A percentile compares a stretch with the other conserved stretches of the same genome.
Conservation (phyloP, 2,797 vertebrate genomes). For the Cephalopachus bancanus region DNA sequence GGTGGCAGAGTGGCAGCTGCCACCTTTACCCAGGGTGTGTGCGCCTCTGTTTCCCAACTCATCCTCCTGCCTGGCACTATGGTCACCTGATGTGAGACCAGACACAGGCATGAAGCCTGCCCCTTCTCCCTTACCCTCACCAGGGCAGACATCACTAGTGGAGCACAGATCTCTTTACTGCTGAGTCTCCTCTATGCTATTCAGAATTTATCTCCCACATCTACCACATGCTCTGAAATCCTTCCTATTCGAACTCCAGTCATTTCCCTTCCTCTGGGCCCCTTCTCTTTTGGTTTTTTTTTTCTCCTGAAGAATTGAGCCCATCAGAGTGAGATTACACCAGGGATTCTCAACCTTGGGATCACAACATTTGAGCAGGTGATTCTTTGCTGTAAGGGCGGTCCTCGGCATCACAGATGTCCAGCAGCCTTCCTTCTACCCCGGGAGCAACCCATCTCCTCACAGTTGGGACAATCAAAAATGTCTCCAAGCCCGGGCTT, state of each 20-base stretch:
- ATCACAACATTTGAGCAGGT: neutral
- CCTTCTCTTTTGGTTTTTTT: neutral
- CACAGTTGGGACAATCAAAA: neutral
- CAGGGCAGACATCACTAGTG: conserved; percentile 3
- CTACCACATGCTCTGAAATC: neutral
- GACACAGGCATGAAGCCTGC: neutral
- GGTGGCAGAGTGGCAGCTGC: neutral
- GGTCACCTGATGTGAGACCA: neutral
- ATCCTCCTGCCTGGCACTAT: neutral
- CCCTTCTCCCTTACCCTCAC: accelerated
- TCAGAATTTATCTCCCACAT: neutral
- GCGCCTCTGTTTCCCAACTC: no score
- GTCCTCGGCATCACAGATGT: accelerated
- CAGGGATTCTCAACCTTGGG: neutral
- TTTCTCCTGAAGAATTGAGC: neutral
- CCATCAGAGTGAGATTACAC: neutral
- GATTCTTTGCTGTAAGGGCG: no score
- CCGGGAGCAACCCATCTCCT: neutral
- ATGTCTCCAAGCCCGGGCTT: neutral
- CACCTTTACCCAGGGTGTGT: neutral
- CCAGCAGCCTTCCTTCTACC: neutral
- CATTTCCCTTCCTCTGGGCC: neutral
- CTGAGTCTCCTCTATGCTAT: neutral
- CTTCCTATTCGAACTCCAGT: neutral
- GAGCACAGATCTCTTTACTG: conserved; percentile 6